phyloP scores from a whole-genome alignment of 2,113 vertebrate genomes.

The Nipponia nippon region DNA sequence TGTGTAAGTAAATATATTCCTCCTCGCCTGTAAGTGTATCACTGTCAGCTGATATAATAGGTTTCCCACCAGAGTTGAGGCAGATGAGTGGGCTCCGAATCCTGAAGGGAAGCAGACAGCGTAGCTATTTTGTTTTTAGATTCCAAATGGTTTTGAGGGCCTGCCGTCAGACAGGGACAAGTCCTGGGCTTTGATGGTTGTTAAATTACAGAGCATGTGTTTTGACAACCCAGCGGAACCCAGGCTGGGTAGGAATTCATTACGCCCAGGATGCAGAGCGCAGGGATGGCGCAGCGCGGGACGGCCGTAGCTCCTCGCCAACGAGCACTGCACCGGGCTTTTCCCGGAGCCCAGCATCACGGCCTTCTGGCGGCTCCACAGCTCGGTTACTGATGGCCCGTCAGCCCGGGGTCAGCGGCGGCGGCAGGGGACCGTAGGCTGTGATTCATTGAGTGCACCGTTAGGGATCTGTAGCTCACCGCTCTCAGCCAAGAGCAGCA shows the following conservation, averaged over 20 bases:
- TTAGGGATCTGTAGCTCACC: background rate
- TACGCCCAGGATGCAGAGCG: background rate
- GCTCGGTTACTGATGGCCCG: fast-evolving
- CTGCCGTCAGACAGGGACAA: background rate
- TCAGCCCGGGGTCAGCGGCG: background rate
- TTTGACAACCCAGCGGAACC: background rate
- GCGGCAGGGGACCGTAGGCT: background rate
- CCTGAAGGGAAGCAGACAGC: slow-evolving; percentile 31
- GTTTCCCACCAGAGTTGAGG: background rate
- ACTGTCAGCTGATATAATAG: slow-evolving; percentile 19
- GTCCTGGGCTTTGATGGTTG: background rate
- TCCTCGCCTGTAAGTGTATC: background rate
- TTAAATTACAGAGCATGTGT: background rate
- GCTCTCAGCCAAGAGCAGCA: background rate
- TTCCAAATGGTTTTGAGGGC: slow-evolving; percentile 6
- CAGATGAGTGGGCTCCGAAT: slow-evolving; percentile 7
- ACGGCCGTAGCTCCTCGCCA: background rate
- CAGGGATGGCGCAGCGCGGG: fast-evolving
- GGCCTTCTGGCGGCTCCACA: background rate
- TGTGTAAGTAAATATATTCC: slow-evolving; percentile 21
- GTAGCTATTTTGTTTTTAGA: slow-evolving; percentile 35
- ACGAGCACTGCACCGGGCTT: fast-evolving
- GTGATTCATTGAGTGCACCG: background rate
- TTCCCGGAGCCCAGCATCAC: fast-evolving
- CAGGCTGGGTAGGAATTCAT: fast-evolving